Evolutionary conservation across 2,888 invertebrate species (phyloP), one percentile per base, ranked within the genome.

Genomic region (Ommatoiulus sabulosus): DNA sequence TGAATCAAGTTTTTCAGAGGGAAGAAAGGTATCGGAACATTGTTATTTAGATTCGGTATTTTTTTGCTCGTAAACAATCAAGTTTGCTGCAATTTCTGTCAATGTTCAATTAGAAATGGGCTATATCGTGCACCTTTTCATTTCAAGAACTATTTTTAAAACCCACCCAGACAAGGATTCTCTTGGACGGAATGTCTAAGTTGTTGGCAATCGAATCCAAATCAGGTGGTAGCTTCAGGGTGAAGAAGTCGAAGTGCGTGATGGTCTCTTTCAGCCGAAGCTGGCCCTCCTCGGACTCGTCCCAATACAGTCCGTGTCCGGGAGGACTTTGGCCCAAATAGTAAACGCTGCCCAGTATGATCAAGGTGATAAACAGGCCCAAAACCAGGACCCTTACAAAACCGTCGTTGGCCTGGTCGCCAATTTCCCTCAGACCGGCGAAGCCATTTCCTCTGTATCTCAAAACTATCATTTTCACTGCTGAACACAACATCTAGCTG

Each of bases 231-330:
- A 52, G 12, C 10, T 52, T 15, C 52, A 52, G 12, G 57, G 57
- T n/a, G 12, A 57, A n/a, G 57, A 57, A n/a, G 57, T 57, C 57
- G n/a, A n/a, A n/a, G 57, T 57, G 57, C 57, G 57, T n/a, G 57
- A 57, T 57, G 57, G 57, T 57, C 57, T 3, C n/a, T 10, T 5
- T 12, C 2, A 57, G 57, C 57, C 3, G 57, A 15, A 4, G 57
- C 8, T 17, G 57, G 5, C 57, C 57, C 17, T 4, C 17, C 57
- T n/a, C 57, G 57, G 57, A 15, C 57, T 57, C n/a, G 57, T n/a
- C n/a, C 12, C 52, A 35, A 35, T 35, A 35, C 35, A 35, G 35
- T 35, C 35, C 35, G 35, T 35, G 35, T 35, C 35, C 35, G 35
- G 35, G 1, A 35, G 35, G 12, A 15, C 52, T 15, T n/a, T n/a